phyloP scores from a whole-genome alignment of 2,888 invertebrate genomes.

The Athalia cordata region DNA sequence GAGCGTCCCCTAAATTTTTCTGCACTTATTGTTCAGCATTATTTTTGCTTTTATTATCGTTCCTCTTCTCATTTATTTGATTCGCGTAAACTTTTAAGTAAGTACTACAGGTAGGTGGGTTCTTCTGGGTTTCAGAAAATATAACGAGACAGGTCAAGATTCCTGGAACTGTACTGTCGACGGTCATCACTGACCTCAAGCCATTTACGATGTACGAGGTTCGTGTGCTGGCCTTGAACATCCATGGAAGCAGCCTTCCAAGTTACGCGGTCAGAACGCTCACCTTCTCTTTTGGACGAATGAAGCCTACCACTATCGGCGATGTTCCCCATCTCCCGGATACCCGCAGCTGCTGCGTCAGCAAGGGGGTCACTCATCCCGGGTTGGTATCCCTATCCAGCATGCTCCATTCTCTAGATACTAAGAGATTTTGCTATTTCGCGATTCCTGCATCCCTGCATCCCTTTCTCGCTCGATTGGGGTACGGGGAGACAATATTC shows the following conservation, averaged over 20 bases:
- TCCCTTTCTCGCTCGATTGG: neutral
- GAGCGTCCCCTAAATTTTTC: neutral
- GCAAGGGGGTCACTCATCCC: conserved; percentile 83
- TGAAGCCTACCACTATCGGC: conserved; percentile 77
- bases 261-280: conserved; percentile 83
- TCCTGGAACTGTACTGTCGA: conserved; percentile 77
- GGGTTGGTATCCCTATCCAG: conserved; percentile 63
- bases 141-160: conserved; percentile 74
- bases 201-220: conserved; percentile 91
- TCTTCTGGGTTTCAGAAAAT: conserved; percentile 42
- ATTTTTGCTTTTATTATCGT: neutral
- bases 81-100: neutral
- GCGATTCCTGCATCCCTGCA: neutral
- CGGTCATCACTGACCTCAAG: conserved; percentile 79
- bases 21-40: neutral
- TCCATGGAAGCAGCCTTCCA: conserved; percentile 86
- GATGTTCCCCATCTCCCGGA: conserved; percentile 84
- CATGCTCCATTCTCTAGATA: conserved; percentile 27
- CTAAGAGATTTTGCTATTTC: conserved; percentile 25
- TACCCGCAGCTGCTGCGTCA: conserved; percentile 82
- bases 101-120: neutral
- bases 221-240: conserved; percentile 83
- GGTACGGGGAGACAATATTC: no score
- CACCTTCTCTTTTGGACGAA: conserved; percentile 81
- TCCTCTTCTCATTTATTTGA: neutral